These are phyloP conservation scores for Sturnira hondurensis DNA, from an alignment of 2,113 vertebrate species.

Conservation along the genomic window DNA sequence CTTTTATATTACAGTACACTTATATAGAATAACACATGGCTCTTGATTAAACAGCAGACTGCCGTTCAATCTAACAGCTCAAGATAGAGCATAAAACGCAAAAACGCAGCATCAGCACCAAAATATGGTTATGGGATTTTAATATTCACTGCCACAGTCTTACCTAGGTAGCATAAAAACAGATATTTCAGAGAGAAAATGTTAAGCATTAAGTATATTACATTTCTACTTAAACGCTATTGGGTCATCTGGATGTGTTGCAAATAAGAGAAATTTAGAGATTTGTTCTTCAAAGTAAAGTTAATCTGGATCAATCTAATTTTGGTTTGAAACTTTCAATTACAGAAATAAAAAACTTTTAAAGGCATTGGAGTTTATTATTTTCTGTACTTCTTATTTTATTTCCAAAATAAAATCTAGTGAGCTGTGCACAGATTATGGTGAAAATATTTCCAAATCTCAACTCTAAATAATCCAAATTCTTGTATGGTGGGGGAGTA, in stretches of 20 bases:
- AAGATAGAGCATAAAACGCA: conserved; percentile 49
- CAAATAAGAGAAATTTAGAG: conserved; percentile 56
- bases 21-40: conserved; percentile 66
- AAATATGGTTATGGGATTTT: conserved; percentile 61
- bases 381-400: conserved; percentile 57
- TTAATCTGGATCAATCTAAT: conserved; percentile 46
- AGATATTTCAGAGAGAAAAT: conserved; percentile 47
- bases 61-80: conserved; percentile 59
- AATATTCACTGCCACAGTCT: conserved; percentile 66
- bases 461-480: conserved; percentile 23
- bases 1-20: conserved; percentile 69
- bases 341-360: conserved; percentile 53
- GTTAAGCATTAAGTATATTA: conserved; percentile 34
- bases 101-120: conserved; percentile 58
- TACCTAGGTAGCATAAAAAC: conserved; percentile 68
- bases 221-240: conserved; percentile 42
- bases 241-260: conserved; percentile 33
- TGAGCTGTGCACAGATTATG: conserved; percentile 2
- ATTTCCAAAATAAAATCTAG: conserved; percentile 64
- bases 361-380: conserved; percentile 50
- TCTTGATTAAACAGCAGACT: conserved; percentile 71
- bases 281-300: conserved; percentile 57
- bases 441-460: conserved; percentile 47
- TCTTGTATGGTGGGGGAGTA: background rate
- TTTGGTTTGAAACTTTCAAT: conserved; percentile 62